Conservation (phyloP, 2,113 vertebrate species). For the Fregata magnificens region DNA sequence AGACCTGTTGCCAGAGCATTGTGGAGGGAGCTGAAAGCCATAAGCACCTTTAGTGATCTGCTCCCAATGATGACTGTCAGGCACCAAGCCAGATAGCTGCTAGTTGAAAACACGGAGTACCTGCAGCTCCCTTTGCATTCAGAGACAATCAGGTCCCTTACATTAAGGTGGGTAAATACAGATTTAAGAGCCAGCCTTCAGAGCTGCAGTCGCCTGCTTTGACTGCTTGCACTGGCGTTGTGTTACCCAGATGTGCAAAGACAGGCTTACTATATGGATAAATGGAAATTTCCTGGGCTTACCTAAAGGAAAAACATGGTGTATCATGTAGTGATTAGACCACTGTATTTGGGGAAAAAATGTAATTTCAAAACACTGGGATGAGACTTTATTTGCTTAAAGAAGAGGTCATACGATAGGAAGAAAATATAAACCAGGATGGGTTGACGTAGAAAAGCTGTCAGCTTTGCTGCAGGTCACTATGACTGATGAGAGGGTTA, state of each 20-base stretch:
- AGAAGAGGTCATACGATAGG: neutral
- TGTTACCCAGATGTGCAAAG: neutral
- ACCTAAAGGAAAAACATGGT: neutral
- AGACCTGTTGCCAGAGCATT: neutral
- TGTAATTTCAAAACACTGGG: neutral
- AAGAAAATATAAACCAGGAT: constrained; percentile 3
- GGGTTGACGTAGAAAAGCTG: constrained; percentile 40
- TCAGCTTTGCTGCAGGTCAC: constrained; percentile 47
- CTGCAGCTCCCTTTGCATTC: neutral
- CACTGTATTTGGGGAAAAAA: neutral
- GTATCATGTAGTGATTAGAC: neutral
- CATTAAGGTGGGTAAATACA: neutral
- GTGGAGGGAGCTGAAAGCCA: fast-evolving
- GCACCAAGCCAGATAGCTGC: neutral
- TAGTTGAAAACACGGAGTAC: fast-evolving
- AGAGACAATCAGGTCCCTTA: neutral
- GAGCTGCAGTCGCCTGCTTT: neutral
- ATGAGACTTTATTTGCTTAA: neutral
- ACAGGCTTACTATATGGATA: neutral
- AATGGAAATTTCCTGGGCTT: neutral
- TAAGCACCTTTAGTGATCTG: neutral
- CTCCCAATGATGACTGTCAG: fast-evolving
- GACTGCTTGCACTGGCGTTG: fast-evolving
- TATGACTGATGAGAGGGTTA: constrained; percentile 71
- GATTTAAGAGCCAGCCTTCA: neutral